These are phyloP conservation scores for Progne subis DNA, from an alignment of 2,113 vertebrate species.

Conservation along the genomic window DNA sequence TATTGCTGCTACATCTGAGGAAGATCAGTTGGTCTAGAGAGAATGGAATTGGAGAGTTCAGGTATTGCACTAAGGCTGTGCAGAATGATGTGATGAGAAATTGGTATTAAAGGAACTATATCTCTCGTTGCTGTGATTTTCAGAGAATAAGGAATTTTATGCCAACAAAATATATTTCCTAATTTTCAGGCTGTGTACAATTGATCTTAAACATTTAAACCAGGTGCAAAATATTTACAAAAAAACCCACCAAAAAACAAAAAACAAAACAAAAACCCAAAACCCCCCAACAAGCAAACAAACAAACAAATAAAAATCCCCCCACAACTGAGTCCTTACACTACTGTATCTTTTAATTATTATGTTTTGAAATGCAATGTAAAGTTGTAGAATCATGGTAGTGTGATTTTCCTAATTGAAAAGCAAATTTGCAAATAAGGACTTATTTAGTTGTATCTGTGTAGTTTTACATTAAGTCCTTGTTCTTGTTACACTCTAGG, in stretches of 20 bases:
- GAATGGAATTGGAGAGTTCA: background rate
- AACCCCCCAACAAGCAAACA: no score
- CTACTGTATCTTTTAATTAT: background rate
- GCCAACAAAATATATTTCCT: background rate
- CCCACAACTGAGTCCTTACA: background rate
- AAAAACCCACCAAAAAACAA: background rate
- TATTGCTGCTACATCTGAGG: background rate
- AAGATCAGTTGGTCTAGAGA: background rate
- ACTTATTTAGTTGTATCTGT: background rate
- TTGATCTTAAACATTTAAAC: background rate
- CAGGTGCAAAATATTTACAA: background rate
- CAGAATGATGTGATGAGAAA: background rate
- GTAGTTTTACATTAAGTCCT: background rate
- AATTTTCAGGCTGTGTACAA: background rate
- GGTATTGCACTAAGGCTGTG: background rate
- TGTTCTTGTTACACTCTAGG: background rate
- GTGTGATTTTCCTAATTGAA: background rate
- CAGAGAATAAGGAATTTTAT: background rate
- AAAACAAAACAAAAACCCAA: no score
- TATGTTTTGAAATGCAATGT: background rate
- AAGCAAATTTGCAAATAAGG: background rate
- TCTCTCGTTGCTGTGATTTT: background rate
- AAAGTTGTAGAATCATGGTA: background rate
- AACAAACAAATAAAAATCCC: no score
- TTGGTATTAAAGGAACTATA: background rate